Percentiles rank a stretch among this genome's conserved stretches.
Evolutionary conservation across 92 coral and sea anemone genomes (phyloP).

Genomic region (Palythoa grandis): DNA sequence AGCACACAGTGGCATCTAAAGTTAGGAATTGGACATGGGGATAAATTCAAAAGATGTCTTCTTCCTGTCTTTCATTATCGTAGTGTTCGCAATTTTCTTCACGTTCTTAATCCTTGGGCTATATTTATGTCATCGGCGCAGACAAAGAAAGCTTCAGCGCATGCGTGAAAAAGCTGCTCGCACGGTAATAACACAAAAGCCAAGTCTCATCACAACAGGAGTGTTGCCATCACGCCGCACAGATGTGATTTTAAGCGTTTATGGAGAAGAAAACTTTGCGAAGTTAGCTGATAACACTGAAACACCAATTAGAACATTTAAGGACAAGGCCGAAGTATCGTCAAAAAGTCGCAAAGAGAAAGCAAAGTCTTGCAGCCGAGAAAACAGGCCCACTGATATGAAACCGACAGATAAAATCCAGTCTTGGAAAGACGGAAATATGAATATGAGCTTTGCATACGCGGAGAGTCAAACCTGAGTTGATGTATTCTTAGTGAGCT

Average conservation of each 20-base stretch:
- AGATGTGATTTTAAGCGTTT: constrained; percentile 43
- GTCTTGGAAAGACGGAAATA: background rate
- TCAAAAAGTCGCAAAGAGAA: background rate
- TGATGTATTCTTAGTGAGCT: background rate
- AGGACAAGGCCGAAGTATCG: background rate
- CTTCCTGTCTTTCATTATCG: background rate
- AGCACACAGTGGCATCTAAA: background rate
- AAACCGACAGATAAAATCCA: background rate
- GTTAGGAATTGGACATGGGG: background rate
- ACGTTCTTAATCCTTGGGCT: constrained; percentile 26
- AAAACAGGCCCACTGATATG: background rate
- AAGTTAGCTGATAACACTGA: constrained; percentile 25
- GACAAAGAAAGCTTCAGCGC: constrained; percentile 37
- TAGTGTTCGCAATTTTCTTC: constrained; percentile 17
- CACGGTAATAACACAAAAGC: constrained; percentile 19
- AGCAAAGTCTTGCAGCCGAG: background rate
- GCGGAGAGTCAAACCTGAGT: background rate
- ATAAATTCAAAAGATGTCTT: background rate
- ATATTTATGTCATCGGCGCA: constrained; percentile 35
- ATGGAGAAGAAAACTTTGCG: constrained; percentile 28
- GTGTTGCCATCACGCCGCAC: constrained; percentile 37
- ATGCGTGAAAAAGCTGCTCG: constrained; percentile 46
- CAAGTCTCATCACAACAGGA: constrained; percentile 17
- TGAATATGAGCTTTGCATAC: constrained; percentile 30
- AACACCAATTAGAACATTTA: constrained; percentile 10